A percentile compares a stretch with the other conserved stretches of the same genome.
Evolutionary conservation across 1,140 invertebrate genomes (phyloP).

Genomic region (Drosophila truncata): DNA sequence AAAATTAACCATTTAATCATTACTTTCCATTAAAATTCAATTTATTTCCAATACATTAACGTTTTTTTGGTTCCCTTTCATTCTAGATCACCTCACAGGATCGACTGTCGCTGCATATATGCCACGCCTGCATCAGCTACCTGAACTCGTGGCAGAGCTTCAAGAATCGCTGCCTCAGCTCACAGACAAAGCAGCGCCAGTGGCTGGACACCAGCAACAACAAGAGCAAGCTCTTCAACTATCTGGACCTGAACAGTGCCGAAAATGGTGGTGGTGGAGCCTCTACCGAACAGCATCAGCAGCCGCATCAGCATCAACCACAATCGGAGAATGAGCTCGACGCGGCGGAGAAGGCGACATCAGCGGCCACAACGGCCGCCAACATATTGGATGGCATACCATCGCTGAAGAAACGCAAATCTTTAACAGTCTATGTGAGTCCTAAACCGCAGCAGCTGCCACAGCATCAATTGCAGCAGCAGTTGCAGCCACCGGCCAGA

Average conservation of each 20-base stretch:
- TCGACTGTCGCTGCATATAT: conserved; percentile 78
- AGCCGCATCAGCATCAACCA: conserved; percentile 30
- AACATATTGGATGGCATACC: conserved; percentile 83
- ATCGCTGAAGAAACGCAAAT: conserved; percentile 84
- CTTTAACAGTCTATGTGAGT: conserved; percentile 85
- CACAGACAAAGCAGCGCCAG: conserved; percentile 79
- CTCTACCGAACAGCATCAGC: conserved; percentile 27
- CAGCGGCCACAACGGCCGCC: conserved; percentile 48
- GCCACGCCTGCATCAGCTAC: conserved; percentile 85
- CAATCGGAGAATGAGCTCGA: conserved; percentile 49
- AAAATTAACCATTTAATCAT: not conserved
- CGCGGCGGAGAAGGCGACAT: conserved; percentile 38
- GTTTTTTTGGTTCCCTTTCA: not conserved
- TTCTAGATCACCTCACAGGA: conserved; percentile 79
- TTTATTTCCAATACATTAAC: not conserved
- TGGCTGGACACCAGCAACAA: conserved; percentile 70
- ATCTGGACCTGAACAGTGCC: conserved; percentile 73
- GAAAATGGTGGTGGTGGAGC: conserved; percentile 61
- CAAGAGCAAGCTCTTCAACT: conserved; percentile 70
- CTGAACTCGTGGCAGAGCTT: conserved; percentile 85
- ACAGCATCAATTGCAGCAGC: conserved; percentile 55
- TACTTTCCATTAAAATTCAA: not conserved
- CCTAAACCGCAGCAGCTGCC: conserved; percentile 75
- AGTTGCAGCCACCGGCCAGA: conserved; percentile 42
- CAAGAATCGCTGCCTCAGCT: conserved; percentile 82